Evolutionary conservation across 2,797 vertebrate species (phyloP).

Genomic region (Luscinia luscinia): DNA sequence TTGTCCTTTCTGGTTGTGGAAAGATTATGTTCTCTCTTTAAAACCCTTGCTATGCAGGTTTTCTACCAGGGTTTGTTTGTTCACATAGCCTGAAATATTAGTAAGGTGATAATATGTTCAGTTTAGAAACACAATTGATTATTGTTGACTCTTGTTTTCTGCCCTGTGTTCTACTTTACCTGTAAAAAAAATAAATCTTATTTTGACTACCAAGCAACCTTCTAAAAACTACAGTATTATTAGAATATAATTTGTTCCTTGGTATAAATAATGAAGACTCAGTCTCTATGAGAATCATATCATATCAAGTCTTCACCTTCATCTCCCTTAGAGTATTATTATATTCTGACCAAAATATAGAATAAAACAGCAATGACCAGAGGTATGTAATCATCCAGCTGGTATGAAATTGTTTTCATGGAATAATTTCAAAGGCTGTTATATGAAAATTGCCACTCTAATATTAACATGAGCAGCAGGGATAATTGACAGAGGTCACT

Average conservation of each 20-base stretch:
- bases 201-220: background rate
- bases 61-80: background rate
- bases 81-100: background rate
- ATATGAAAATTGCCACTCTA: constrained; percentile 45
- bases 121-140: background rate
- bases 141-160: background rate
- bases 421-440: constrained; percentile 61
- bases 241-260: background rate
- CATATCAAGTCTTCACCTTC: background rate
- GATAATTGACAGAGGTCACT: constrained; percentile 41
- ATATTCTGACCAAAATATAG: background rate
- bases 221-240: background rate
- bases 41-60: background rate
- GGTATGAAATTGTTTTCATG: constrained; percentile 56
- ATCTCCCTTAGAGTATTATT: background rate
- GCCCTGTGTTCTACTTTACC: background rate
- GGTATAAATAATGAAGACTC: background rate
- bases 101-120: background rate
- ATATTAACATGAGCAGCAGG: constrained; percentile 42
- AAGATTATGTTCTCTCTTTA: background rate
- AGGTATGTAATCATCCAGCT: background rate
- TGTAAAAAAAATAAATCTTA: background rate
- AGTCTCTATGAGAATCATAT: background rate
- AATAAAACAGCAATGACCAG: background rate
- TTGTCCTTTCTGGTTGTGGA: background rate